These are phyloP conservation scores for Uria lomvia DNA, from an alignment of 2,113 vertebrate species.

Conservation along the genomic window DNA sequence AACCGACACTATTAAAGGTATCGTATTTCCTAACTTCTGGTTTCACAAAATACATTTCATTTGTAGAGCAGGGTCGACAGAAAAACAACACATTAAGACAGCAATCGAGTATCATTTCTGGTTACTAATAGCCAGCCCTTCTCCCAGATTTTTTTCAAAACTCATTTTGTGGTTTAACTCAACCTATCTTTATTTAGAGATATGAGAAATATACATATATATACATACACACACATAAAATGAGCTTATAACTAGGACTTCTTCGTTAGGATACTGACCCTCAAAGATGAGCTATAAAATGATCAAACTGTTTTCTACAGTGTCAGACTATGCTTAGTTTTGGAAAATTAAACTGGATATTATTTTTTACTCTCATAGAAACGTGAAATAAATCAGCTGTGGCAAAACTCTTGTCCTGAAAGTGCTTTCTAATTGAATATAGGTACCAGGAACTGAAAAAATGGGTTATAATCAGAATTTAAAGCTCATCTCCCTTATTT, in stretches of 20 bases:
- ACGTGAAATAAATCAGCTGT: background rate
- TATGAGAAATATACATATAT: background rate
- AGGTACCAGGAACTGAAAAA: background rate
- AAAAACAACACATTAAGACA: background rate
- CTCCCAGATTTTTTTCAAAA: background rate
- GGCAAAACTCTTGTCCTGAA: background rate
- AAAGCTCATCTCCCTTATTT: background rate
- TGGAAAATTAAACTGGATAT: background rate
- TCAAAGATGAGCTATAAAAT: background rate
- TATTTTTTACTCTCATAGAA: background rate
- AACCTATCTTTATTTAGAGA: background rate
- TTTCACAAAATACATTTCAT: background rate
- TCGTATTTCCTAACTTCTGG: background rate
- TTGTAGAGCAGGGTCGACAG: background rate
- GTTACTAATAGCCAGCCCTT: background rate
- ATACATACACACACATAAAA: accelerated
- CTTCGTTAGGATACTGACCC: background rate
- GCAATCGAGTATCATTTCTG: background rate
- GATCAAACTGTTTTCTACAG: background rate
- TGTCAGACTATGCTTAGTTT: background rate
- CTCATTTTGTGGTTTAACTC: background rate
- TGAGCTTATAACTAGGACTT: background rate
- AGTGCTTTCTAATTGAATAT: background rate
- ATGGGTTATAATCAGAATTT: background rate
- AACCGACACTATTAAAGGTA: background rate